Base-by-base conservation (phyloP, 2,888 invertebrate species). In the Trachelus iudaicus region DNA sequence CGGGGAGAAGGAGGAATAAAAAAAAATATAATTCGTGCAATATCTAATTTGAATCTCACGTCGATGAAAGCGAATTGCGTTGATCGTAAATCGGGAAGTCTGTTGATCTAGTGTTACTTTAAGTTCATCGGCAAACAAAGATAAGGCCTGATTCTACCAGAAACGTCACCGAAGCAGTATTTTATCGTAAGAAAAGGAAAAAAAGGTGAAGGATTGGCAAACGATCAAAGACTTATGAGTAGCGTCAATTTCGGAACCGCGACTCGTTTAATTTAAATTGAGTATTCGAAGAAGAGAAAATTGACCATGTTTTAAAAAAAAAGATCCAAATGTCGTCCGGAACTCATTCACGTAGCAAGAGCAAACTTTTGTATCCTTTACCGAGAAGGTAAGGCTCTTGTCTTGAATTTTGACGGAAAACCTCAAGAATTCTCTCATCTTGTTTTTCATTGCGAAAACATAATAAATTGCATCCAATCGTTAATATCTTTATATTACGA, bases 251-350 rank as follows among this genome's bases (percentile, higher is more conserved):
- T 56, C 2, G 56, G 23, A 9, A 9, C 23, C 23, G 23, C 9
- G 9, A 56, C 2, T 9, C 23, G 9, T 56, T 9, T 23, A 9
- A 56, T 56, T 56, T 23, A 23, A 56, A 56, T 56, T 6, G 23
- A 9, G 3, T 56, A 56, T 56, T 56, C 23, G 23, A 56, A 23
- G 56, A 56, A 23, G 40, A 15, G 15, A 40, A 6, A 23, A 40
- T 40, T 40, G 6, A 69, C n/a, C 15, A 69, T 56, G 69, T 40
- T 40, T 23, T 15, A 69, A 69, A 34, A 76, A 33, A 71, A 31
- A 71, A 73, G 73, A 71, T 37, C 68, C 75, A 77, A 77, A 77
- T 77, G 77, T 75, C 74, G 40, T 75, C 75, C 75, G 75, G 37
- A 69, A 73, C 69, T 74, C 75, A 40, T 37, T 71, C 77, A 37